phyloP scores from a whole-genome alignment of 2,888 invertebrate genomes.

The Macropis europaea region DNA sequence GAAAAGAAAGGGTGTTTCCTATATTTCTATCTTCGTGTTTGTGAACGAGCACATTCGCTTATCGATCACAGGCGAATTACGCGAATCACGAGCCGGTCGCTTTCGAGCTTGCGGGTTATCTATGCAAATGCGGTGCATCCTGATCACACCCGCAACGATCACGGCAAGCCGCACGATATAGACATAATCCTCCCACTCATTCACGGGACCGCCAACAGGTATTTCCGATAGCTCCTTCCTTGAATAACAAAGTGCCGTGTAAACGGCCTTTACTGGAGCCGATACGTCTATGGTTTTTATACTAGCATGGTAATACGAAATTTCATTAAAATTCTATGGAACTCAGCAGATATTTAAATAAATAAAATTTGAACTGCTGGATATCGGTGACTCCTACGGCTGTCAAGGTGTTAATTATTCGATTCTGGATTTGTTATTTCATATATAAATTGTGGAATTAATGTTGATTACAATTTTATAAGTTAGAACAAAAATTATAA shows the following conservation, averaged over 20 bases:
- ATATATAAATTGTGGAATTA: too few species aligned
- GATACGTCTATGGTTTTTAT: too few species aligned
- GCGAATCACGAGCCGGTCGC: constrained; percentile 4
- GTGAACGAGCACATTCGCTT: background rate
- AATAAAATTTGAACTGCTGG: too few species aligned
- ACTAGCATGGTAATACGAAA: too few species aligned
- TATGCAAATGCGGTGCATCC: constrained; percentile 51
- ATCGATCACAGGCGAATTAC: constrained; percentile 28
- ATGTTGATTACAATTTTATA: too few species aligned
- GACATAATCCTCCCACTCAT: constrained; percentile 58
- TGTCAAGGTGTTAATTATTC: too few species aligned
- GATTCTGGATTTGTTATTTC: too few species aligned
- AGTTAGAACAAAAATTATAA: too few species aligned
- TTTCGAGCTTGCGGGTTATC: constrained; percentile 38
- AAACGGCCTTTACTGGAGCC: constrained; percentile 38
- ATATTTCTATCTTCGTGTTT: background rate
- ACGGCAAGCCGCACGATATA: constrained; percentile 29
- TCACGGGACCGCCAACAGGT: constrained; percentile 69
- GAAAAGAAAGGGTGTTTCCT: background rate
- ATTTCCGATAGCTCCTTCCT: constrained; percentile 66
- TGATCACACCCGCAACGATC: constrained; percentile 36
- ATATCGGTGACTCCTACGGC: too few species aligned
- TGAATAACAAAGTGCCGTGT: constrained; percentile 45
- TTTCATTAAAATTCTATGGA: too few species aligned
- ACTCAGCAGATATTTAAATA: too few species aligned